These are phyloP conservation scores for Mobula birostris DNA, from an alignment of 2,113 vertebrate species.

Conservation along the genomic window DNA sequence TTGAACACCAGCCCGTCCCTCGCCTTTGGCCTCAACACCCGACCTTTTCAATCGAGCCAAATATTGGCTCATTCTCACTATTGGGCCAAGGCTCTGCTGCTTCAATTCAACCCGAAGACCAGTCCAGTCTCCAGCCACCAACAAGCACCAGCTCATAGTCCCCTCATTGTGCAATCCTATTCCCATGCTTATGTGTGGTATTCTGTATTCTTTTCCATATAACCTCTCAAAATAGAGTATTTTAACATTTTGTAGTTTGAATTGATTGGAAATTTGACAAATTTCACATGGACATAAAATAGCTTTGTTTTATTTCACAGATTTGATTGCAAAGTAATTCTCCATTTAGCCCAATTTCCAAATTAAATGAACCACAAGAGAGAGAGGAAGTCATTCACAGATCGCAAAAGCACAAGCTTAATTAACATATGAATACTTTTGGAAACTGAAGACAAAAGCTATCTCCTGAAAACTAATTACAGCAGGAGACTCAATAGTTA, in stretches of 20 bases:
- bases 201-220: neutral
- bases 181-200: neutral
- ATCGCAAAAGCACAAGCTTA: neutral
- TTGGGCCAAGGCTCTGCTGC: too few species aligned
- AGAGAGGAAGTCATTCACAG: neutral
- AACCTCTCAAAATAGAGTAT: neutral
- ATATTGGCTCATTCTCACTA: too few species aligned
- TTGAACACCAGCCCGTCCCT: too few species aligned
- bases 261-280: neutral
- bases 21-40: too few species aligned
- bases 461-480: constrained; percentile 9
- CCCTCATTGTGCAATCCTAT: neutral
- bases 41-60: too few species aligned
- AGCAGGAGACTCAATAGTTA: neutral
- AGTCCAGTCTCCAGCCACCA: too few species aligned
- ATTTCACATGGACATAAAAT: neutral
- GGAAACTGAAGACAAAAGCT: neutral
- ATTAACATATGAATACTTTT: constrained; percentile 13
- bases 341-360: neutral
- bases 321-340: constrained; percentile 5
- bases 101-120: too few species aligned
- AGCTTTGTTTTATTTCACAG: neutral
- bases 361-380: constrained; percentile 12
- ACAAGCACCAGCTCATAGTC: neutral
- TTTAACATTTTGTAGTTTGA: constrained; percentile 12